phyloP scores from a whole-genome alignment of 2,113 vertebrate genomes.

The Gulo gulo region DNA sequence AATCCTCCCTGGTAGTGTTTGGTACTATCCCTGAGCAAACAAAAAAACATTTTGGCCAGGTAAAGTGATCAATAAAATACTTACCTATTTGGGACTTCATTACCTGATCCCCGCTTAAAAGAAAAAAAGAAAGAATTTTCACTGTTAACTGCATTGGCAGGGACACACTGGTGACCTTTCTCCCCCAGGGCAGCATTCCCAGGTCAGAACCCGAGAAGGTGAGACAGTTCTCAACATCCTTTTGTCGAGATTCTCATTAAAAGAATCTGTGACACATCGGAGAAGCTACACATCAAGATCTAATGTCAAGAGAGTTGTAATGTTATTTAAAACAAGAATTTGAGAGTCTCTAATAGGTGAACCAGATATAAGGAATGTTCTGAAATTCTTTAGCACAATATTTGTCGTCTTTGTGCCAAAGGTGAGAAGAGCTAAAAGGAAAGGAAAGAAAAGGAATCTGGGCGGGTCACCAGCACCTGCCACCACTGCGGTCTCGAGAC shows the following conservation, averaged over 20 bases:
- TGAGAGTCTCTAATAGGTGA: neutral
- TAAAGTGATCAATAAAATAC: neutral
- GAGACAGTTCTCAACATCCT: accelerated
- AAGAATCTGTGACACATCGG: neutral
- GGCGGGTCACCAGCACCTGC: accelerated
- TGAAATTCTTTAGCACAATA: neutral
- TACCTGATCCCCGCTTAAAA: neutral
- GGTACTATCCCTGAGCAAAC: neutral
- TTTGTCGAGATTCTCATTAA: neutral
- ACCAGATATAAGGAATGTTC: neutral
- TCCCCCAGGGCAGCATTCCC: neutral
- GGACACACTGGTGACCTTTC: accelerated
- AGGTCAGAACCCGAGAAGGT: too few relatives aligned
- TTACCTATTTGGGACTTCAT: neutral
- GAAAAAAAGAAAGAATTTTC: neutral
- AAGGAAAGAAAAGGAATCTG: neutral
- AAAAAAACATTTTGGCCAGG: neutral
- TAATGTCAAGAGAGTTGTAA: too few relatives aligned
- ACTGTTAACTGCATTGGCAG: too few relatives aligned
- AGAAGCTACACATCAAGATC: neutral
- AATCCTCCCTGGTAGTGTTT: neutral
- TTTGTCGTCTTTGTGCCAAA: neutral
- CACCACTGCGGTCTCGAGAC: accelerated
- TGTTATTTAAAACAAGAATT: neutral
- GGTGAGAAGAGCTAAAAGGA: neutral